Evolutionary conservation across 2,888 invertebrate genomes (phyloP).

Genomic region (Thecocarcelia acutangulata): DNA sequence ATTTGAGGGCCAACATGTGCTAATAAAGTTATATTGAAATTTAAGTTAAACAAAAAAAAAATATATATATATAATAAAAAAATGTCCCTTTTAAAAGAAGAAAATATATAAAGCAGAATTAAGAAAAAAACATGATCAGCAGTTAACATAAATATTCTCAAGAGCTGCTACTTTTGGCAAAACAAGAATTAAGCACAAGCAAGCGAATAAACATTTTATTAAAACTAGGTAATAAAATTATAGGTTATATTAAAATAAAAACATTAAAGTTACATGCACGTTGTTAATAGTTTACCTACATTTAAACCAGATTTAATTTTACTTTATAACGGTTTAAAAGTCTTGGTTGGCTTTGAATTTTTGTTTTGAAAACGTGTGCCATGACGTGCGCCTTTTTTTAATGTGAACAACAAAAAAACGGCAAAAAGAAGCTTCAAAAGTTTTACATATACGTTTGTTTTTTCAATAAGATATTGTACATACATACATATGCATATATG

Average conservation of each 20-base stretch:
- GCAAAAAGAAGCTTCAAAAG: slow-evolving; percentile 44
- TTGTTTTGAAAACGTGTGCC: slow-evolving; percentile 56
- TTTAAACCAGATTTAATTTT: slow-evolving; percentile 54
- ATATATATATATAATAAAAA: too few species aligned
- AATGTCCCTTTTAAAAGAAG: neutral
- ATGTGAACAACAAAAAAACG: slow-evolving; percentile 13
- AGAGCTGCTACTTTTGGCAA: too few species aligned
- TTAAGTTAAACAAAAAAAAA: too few species aligned
- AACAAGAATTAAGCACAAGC: too few species aligned
- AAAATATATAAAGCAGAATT: neutral
- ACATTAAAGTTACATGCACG: neutral
- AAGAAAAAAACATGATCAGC: too few species aligned
- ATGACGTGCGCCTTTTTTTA: slow-evolving; percentile 56
- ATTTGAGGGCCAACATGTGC: slow-evolving; percentile 65
- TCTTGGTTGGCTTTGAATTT: slow-evolving; percentile 37
- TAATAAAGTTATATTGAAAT: neutral
- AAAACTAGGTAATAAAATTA: neutral
- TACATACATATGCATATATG: too few species aligned
- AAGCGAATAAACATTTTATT: too few species aligned
- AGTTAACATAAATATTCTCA: too few species aligned
- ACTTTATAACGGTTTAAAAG: slow-evolving; percentile 59
- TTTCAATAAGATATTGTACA: slow-evolving; percentile 60
- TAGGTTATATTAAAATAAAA: neutral
- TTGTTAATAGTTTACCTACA: slow-evolving; percentile 17
- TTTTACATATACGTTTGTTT: slow-evolving; percentile 42